These are phyloP conservation scores for Notiomystis cincta DNA, from an alignment of 2,113 vertebrate genomes.

Conservation along the genomic window DNA sequence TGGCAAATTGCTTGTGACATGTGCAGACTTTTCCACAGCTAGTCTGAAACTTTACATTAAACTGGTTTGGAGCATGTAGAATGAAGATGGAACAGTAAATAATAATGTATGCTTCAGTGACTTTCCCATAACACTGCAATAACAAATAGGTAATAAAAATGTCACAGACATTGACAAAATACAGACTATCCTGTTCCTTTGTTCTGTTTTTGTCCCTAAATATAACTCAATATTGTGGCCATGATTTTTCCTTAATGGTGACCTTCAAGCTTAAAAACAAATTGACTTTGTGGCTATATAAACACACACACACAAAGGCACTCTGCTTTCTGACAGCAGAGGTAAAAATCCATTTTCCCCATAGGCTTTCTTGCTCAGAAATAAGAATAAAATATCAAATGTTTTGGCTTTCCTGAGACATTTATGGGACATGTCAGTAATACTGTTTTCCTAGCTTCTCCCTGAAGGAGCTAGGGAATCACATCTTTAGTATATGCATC, in stretches of 20 bases:
- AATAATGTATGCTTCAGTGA: not conserved
- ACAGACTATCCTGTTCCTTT: not conserved
- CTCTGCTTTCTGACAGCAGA: not conserved
- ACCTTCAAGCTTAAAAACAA: conserved; percentile 6
- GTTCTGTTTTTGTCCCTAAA: conserved; percentile 18
- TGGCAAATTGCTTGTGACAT: not conserved
- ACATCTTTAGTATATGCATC: not conserved
- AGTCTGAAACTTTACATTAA: not conserved
- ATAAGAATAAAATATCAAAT: not conserved
- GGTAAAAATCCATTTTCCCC: not conserved
- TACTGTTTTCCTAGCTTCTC: not conserved
- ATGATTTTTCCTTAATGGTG: not conserved
- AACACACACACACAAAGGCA: not conserved
- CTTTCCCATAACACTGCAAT: not conserved
- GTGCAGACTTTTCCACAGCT: not conserved
- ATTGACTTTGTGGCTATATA: not conserved
- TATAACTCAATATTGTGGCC: conserved; percentile 1
- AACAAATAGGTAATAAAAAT: conserved; percentile 27
- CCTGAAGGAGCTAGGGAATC: not conserved
- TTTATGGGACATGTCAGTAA: not conserved
- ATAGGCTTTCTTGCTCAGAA: not conserved
- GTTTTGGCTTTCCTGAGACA: not conserved
- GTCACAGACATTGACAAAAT: not conserved
- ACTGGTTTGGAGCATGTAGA: not conserved
- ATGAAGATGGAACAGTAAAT: not conserved